These are phyloP conservation scores for Hydrolagus affinis DNA, from an alignment of 2,113 vertebrate genomes.

Conservation along the genomic window DNA sequence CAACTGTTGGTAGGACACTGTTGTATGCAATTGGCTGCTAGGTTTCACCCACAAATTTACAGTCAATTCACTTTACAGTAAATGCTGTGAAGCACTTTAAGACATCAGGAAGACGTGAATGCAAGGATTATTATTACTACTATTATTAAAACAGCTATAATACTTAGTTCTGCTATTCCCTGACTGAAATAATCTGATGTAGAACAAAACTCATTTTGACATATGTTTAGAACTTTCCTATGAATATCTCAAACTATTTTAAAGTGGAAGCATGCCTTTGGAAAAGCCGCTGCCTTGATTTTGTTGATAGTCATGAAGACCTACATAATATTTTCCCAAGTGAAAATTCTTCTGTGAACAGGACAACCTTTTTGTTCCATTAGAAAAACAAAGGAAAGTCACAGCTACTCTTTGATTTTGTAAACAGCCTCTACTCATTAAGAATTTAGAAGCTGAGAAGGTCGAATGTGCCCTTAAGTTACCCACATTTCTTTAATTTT, in stretches of 20 bases:
- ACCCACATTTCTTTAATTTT: slow-evolving; percentile 23
- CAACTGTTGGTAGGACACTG: too few species aligned
- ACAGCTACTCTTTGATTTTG: not conserved
- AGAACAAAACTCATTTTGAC: not conserved
- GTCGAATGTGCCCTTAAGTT: slow-evolving; percentile 2
- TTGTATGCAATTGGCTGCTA: too few species aligned
- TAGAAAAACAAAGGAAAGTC: not conserved
- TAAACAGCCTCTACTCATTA: slow-evolving; percentile 3
- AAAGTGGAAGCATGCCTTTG: not conserved
- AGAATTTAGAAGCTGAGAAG: slow-evolving; percentile 11
- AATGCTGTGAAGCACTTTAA: too few species aligned
- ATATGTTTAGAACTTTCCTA: not conserved
- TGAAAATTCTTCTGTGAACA: not conserved
- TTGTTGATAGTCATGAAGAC: not conserved
- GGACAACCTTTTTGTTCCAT: not conserved
- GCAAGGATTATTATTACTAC: too few species aligned
- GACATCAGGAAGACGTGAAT: too few species aligned
- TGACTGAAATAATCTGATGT: not conserved
- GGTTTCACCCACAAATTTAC: too few species aligned
- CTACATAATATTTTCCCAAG: not conserved
- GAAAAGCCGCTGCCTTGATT: not conserved
- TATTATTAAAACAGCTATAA: not conserved
- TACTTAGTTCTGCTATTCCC: not conserved
- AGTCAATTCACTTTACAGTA: too few species aligned
- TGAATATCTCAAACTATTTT: not conserved